Conservation (phyloP, 2,113 vertebrate genomes). For the Oriolus oriolus region DNA sequence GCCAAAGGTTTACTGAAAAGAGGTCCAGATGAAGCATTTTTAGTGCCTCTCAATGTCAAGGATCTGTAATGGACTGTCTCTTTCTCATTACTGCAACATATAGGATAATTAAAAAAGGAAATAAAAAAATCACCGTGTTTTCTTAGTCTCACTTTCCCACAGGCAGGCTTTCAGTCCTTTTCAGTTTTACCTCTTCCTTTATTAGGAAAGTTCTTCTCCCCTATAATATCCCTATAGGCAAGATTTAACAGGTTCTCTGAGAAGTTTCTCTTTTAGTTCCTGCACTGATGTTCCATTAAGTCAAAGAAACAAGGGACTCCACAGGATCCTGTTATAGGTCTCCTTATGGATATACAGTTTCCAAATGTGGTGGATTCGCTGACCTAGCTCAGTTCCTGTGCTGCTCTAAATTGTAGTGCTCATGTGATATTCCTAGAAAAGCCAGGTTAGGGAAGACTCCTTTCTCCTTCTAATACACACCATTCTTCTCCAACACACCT, state of each 20-base stretch:
- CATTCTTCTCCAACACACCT: neutral
- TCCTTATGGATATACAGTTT: neutral
- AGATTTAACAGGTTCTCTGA: neutral
- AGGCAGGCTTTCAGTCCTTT: neutral
- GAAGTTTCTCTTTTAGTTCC: neutral
- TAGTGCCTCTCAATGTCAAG: neutral
- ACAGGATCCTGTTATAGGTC: neutral
- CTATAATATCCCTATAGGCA: neutral
- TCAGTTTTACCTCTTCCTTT: neutral
- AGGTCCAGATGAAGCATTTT: conserved; percentile 52
- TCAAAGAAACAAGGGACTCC: neutral
- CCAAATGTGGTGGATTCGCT: neutral
- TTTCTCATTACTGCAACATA: neutral
- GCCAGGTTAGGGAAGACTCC: neutral
- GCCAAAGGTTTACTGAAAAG: conserved; percentile 63
- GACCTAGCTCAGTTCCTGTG: neutral
- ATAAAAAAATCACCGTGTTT: neutral
- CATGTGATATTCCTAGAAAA: neutral
- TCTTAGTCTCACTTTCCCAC: neutral
- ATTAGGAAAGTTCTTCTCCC: neutral
- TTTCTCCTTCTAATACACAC: neutral
- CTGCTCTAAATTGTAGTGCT: neutral
- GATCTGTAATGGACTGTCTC: neutral
- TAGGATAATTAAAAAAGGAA: neutral
- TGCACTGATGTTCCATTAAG: neutral